Base-by-base conservation (phyloP, 2,888 invertebrate species). In the Argyresthia goedartella region DNA sequence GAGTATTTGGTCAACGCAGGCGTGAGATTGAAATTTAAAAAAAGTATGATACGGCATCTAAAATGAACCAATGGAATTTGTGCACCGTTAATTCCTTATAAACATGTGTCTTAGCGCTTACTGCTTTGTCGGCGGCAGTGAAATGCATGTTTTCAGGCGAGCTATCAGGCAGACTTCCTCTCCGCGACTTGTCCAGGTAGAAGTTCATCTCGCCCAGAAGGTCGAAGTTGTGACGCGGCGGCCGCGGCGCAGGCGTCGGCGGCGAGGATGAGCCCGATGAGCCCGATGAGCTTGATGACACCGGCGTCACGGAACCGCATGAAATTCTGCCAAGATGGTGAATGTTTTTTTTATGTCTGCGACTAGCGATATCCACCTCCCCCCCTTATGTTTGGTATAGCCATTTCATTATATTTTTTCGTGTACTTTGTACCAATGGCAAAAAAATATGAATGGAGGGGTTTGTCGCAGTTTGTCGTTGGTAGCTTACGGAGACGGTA, bases 191-290 rank as follows among this genome's bases (percentile, higher is more conserved):
- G 25, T 68, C 61, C 61, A 86, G 81, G 8, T 84, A 71, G 57
- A 67, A 76, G 61, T 82, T 79, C 84, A 85, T 84, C 58, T 86
- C 85, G 0, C 76, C 81, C 54, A 84, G 73, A 3, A 86, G 68
- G 52, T 86, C 82, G n/a, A 84, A 71, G 0, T 81, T 64, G 0
- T 75, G 67, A 1, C 78, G 71, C 0, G 71, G 64, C 14, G 67
- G 74, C 35, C 69, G 66, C 67, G 8, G 50, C n/a, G 39, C 41
- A 3, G 39, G n/a, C 10, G 8, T 9, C 39, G 39, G 39, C 25
- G 46, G 11, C 46, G 11, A 9, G 45, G 45, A 2, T 25, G 9
- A 11, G 46, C 73, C 74, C 13, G 74, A 71, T 11, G 79, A 75
- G 47, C 73, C 73, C 2, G 80, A 78, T 4, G 85, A 84, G 52